Conservation (phyloP, 1,140 invertebrate species). For the Leptinotarsa lineolata region DNA sequence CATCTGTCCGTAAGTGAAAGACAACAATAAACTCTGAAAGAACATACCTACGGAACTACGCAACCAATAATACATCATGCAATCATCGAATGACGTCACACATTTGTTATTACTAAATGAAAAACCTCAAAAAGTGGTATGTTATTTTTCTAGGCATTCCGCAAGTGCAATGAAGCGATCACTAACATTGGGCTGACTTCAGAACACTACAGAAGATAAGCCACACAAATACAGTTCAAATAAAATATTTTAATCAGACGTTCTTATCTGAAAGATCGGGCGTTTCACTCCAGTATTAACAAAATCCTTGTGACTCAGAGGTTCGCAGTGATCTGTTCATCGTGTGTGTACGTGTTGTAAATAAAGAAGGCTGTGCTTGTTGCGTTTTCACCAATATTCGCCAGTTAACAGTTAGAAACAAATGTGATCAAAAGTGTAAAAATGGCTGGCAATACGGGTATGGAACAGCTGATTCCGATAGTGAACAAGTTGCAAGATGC, state of each 20-base stretch:
- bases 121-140: too few relatives aligned
- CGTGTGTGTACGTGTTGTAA: not conserved
- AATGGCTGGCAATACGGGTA: slow-evolving; percentile 87
- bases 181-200: not conserved
- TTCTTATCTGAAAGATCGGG: slow-evolving; percentile 5
- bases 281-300: not conserved
- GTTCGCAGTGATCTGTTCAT: not conserved
- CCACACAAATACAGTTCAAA: too few relatives aligned
- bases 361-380: not conserved
- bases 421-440: slow-evolving; percentile 38
- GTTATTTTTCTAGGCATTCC: too few relatives aligned
- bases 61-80: slow-evolving; percentile 2
- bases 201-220: too few relatives aligned
- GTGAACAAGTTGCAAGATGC: slow-evolving; percentile 99
- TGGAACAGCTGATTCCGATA: slow-evolving; percentile 97
- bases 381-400: not conserved
- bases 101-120: not conserved
- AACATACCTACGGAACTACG: not conserved
- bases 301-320: slow-evolving; percentile 7
- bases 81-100: not conserved
- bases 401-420: not conserved
- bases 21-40: not conserved
- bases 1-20: slow-evolving; percentile 2
- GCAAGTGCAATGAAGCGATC: not conserved
- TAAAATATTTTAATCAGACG: not conserved